Percentiles rank a stretch among this genome's conserved stretches.
phyloP scores from a whole-genome alignment of 2,888 invertebrate genomes.

The Phytoseiulus persimilis region DNA sequence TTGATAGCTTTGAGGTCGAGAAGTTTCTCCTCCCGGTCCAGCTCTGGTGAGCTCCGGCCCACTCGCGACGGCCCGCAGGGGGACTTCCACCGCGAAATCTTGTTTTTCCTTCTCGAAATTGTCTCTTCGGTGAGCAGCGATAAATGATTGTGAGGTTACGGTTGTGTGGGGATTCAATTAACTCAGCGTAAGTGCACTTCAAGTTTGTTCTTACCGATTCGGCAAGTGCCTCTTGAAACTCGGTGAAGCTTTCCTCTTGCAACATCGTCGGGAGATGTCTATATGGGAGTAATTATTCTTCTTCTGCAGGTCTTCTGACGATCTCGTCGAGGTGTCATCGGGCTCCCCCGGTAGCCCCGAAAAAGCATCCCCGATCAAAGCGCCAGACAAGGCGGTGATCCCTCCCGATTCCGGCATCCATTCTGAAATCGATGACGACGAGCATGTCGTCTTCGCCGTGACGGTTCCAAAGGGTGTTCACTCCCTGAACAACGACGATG shows the following conservation, averaged over 20 bases:
- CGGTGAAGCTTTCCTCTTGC: background rate
- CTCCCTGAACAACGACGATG: background rate
- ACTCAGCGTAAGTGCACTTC: background rate
- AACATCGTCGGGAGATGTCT: background rate
- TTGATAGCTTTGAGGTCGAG: too few relatives aligned
- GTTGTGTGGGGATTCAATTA: background rate
- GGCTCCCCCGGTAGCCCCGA: background rate
- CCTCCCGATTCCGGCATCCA: background rate
- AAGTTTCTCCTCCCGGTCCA: too few relatives aligned
- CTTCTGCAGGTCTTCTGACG: background rate
- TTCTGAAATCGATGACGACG: conserved; percentile 8
- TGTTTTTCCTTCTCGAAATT: background rate
- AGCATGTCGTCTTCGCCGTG: conserved; percentile 35
- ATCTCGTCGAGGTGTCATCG: background rate
- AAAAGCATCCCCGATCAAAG: background rate
- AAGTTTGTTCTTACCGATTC: background rate
- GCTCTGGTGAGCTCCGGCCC: too few relatives aligned
- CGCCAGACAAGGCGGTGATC: background rate
- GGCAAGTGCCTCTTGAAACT: background rate
- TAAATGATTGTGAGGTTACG: conserved; percentile 5
- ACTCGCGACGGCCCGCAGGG: background rate
- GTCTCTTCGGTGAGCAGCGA: background rate
- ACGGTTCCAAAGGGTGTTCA: background rate
- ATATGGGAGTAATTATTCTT: background rate
- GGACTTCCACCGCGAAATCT: too few relatives aligned